These are phyloP conservation scores for Pomacea maculata DNA, from an alignment of 1,140 invertebrate species.

Conservation along the genomic window DNA sequence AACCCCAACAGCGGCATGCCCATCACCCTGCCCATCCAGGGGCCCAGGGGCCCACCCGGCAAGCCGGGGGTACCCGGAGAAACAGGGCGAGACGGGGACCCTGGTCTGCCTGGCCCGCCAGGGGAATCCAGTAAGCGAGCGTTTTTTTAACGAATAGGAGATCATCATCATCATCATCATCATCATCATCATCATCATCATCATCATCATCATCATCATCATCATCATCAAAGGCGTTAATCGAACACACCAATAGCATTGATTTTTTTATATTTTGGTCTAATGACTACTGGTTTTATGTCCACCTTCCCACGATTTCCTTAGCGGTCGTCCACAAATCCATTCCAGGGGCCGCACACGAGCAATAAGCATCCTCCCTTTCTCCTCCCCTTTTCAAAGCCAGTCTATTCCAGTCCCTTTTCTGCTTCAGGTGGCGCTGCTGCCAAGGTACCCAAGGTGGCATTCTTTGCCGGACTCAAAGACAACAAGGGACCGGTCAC, in stretches of 20 bases:
- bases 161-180: neutral
- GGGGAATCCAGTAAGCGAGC: constrained; percentile 43
- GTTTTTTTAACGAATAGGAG: neutral
- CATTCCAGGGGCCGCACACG: no score
- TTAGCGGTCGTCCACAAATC: no score
- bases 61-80: constrained; percentile 48
- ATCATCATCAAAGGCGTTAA: no score
- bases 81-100: constrained; percentile 45
- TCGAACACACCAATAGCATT: no score
- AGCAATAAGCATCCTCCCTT: no score
- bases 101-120: constrained; percentile 44
- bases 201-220: no score
- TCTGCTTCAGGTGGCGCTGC: constrained; percentile 45
- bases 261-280: no score
- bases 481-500: constrained; percentile 52
- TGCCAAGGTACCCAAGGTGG: constrained; percentile 34
- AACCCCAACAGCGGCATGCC: constrained; percentile 32
- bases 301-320: no score
- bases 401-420: neutral
- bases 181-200: no score
- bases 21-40: constrained; percentile 53
- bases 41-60: constrained; percentile 50
- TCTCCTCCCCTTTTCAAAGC: no score
- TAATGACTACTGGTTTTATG: no score
- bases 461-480: constrained; percentile 60